Conservation (phyloP, 2,113 vertebrate species). For the Falcunculus frontatus region DNA sequence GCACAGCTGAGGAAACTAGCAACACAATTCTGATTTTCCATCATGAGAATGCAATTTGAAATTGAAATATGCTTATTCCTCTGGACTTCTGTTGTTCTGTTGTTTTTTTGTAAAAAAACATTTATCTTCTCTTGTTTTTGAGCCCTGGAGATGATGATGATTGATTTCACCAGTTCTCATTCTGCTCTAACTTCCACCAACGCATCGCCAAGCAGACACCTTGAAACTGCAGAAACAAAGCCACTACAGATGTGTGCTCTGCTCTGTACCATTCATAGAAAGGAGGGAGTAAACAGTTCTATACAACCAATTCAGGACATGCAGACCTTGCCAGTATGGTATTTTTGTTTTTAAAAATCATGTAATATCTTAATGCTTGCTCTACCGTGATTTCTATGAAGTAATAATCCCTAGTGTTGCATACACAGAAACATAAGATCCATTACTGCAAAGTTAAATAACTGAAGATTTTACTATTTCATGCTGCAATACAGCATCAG, state of each 20-base stretch:
- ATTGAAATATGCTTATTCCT: neutral
- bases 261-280: neutral
- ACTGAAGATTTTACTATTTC: neutral
- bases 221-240: neutral
- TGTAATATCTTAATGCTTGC: neutral
- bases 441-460: neutral
- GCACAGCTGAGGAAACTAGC: neutral
- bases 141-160: neutral
- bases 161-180: neutral
- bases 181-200: neutral
- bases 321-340: neutral
- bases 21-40: neutral
- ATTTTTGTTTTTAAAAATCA: neutral
- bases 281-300: neutral
- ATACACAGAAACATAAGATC: neutral
- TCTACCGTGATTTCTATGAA: neutral
- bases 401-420: neutral
- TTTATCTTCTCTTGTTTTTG: neutral
- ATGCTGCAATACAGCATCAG: neutral
- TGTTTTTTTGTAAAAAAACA: neutral
- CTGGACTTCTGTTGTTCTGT: no score
- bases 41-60: neutral
- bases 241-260: neutral
- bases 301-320: neutral
- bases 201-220: neutral